Conservation (phyloP, 2,113 vertebrate species). For the Chionodraco myersi region DNA sequence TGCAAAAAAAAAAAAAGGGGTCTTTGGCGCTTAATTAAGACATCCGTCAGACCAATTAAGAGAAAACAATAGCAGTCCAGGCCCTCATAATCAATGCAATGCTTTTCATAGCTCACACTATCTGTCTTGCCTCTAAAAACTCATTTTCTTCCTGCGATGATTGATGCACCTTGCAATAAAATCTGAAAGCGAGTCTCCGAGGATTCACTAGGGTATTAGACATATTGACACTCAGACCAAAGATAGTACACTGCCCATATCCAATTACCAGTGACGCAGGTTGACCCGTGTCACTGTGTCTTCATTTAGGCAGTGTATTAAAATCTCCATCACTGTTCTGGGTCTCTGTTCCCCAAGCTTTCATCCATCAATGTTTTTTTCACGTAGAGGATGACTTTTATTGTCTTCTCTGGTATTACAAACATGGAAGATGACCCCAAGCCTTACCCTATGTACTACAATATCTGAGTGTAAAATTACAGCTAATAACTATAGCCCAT, state of each 20-base stretch:
- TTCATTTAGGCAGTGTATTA: neutral
- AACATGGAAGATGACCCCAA: neutral
- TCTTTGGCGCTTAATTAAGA: too few relatives aligned
- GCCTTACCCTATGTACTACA: neutral
- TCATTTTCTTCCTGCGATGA: slow-evolving; percentile 17
- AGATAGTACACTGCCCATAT: neutral
- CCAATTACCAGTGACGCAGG: neutral
- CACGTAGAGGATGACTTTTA: neutral
- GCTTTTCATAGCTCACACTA: slow-evolving; percentile 1
- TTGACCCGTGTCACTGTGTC: neutral
- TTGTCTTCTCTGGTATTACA: neutral
- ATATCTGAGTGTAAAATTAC: neutral
- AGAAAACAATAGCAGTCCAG: neutral
- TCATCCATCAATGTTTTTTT: neutral
- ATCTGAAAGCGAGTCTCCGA: slow-evolving; percentile 1
- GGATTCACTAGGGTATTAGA: neutral
- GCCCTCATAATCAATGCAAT: neutral
- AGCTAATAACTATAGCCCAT: neutral
- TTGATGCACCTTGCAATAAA: slow-evolving; percentile 4
- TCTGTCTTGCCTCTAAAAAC: neutral
- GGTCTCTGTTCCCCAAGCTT: neutral
- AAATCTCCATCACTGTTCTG: neutral
- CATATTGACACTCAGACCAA: slow-evolving; percentile 5
- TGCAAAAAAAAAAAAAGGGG: too few relatives aligned
- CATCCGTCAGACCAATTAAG: too few relatives aligned